Evolutionary conservation across 1,140 invertebrate species (phyloP).

Genomic region (Drosophila murphyi): DNA sequence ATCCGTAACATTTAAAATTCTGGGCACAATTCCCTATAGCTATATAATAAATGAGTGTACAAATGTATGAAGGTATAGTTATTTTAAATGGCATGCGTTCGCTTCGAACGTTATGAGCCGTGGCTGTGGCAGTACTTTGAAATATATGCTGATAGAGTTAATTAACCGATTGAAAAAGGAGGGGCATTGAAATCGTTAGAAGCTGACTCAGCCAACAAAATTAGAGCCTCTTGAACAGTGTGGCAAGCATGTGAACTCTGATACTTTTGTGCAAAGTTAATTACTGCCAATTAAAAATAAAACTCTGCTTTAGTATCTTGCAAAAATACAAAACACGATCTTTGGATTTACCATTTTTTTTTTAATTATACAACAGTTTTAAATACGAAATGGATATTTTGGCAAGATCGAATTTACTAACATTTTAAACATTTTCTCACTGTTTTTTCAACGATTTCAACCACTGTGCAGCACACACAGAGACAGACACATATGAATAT

Average conservation of each 20-base stretch:
- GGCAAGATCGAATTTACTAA: too few species aligned
- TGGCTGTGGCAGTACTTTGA: constrained; percentile 32
- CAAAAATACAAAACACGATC: not conserved
- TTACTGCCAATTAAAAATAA: constrained; percentile 18
- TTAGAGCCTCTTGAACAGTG: constrained; percentile 56
- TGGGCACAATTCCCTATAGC: constrained; percentile 31
- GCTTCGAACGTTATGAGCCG: constrained; percentile 3
- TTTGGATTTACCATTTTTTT: not conserved
- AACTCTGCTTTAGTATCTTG: not conserved
- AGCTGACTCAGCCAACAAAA: constrained; percentile 66
- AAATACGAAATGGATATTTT: too few species aligned
- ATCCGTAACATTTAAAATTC: constrained; percentile 62
- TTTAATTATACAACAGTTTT: too few species aligned
- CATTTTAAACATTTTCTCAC: too few species aligned
- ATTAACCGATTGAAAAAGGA: constrained; percentile 58
- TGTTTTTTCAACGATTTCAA: not conserved
- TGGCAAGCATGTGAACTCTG: constrained; percentile 8
- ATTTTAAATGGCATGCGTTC: constrained; percentile 31
- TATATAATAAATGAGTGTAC: not conserved
- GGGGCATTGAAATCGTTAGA: constrained; percentile 66
- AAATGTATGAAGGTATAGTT: constrained; percentile 2
- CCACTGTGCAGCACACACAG: constrained; percentile 18
- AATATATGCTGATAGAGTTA: constrained; percentile 76
- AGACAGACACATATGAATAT: not conserved
- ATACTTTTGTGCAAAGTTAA: constrained; percentile 3